Percentiles rank a stretch among this genome's conserved stretches.
Conservation (phyloP, 2,888 invertebrate species). For the Drosophila barbarae region DNA sequence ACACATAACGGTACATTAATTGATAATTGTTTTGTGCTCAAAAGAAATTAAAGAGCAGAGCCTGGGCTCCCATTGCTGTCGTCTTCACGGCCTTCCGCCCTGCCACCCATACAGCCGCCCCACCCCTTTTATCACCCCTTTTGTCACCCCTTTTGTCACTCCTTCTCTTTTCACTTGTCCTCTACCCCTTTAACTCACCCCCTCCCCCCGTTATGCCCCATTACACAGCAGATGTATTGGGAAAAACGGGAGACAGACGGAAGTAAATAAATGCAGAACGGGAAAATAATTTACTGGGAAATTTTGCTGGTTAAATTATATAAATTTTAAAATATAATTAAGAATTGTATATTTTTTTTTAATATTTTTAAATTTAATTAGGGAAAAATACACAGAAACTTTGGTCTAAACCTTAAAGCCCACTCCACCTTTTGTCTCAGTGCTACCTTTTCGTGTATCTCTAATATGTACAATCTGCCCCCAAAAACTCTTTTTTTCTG, state of each 20-base stretch:
- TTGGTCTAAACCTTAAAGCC: too few species aligned
- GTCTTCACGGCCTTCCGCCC: slow-evolving; percentile 10
- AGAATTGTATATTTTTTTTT: background rate
- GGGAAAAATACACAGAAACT: background rate
- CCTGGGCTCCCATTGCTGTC: slow-evolving; percentile 19
- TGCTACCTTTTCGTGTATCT: slow-evolving; percentile 9
- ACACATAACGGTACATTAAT: slow-evolving; percentile 66
- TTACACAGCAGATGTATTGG: slow-evolving; percentile 48
- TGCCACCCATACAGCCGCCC: background rate
- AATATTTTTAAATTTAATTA: background rate
- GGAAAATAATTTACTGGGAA: background rate
- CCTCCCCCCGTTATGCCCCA: slow-evolving; percentile 45
- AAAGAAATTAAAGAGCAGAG: slow-evolving; percentile 67
- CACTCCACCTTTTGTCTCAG: background rate
- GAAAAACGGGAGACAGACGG: slow-evolving; percentile 8
- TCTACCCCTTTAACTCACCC: background rate
- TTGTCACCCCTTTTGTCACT: background rate
- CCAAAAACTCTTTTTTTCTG: slow-evolving; percentile 3
- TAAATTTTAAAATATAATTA: background rate
- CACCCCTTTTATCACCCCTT: background rate
- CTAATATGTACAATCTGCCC: slow-evolving; percentile 11
- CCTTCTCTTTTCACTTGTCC: background rate
- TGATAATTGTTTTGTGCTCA: slow-evolving; percentile 73
- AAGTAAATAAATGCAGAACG: slow-evolving; percentile 7
- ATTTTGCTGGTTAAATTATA: background rate